phyloP scores from a whole-genome alignment of 2,888 invertebrate genomes.

The Ptychoptera albimana region DNA sequence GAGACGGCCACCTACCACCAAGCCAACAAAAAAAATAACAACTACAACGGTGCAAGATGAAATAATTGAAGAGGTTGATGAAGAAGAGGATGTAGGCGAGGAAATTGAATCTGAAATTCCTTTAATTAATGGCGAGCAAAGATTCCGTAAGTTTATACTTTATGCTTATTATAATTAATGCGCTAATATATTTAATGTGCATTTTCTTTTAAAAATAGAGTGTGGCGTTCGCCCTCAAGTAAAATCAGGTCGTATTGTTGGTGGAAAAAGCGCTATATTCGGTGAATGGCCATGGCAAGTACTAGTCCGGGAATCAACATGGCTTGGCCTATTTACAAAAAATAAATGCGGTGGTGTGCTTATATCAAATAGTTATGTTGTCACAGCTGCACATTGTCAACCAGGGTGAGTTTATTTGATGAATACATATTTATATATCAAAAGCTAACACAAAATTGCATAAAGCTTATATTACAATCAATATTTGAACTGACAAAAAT shows the following conservation, averaged over 20 bases:
- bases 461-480: no score
- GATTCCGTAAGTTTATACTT: constrained; percentile 27
- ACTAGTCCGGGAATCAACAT: constrained; percentile 77
- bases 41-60: constrained; percentile 23
- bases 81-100: constrained; percentile 22
- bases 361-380: constrained; percentile 72
- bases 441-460: no score
- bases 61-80: constrained; percentile 22
- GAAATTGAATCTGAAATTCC: constrained; percentile 13
- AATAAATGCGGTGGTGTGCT: constrained; percentile 91
- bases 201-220: constrained; percentile 37
- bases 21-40: constrained; percentile 21
- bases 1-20: constrained; percentile 20
- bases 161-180: constrained; percentile 7
- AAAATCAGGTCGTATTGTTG: constrained; percentile 71
- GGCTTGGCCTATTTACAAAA: constrained; percentile 85
- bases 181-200: constrained; percentile 1
- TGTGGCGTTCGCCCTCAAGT: constrained; percentile 74
- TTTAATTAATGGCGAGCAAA: constrained; percentile 11
- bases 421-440: not conserved
- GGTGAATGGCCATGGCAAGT: constrained; percentile 93
- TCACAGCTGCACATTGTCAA: constrained; percentile 90
- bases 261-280: constrained; percentile 71
- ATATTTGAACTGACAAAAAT: no score
- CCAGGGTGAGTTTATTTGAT: constrained; percentile 49